A percentile compares a stretch with the other conserved stretches of the same genome.
phyloP scores from a whole-genome alignment of 2,113 vertebrate species.

The Grammomys dolichurus region DNA sequence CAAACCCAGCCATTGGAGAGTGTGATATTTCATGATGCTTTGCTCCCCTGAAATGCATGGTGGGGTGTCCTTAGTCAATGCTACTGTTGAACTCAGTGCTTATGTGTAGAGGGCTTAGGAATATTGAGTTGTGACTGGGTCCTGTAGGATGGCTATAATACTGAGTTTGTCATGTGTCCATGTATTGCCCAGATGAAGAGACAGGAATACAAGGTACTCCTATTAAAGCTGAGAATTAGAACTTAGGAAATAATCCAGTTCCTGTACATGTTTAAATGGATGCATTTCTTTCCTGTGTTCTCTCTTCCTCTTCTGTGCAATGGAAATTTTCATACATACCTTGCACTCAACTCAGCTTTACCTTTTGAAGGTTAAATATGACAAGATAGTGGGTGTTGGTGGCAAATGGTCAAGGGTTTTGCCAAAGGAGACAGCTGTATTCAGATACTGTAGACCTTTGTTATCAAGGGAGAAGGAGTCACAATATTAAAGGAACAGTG shows the following conservation, averaged over 20 bases:
- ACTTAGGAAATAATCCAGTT: not conserved
- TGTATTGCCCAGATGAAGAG: not conserved
- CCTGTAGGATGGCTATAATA: not conserved
- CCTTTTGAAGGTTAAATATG: not conserved
- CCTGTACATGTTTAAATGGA: not conserved
- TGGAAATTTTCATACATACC: not conserved
- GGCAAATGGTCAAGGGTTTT: not conserved
- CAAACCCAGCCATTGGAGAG: not conserved
- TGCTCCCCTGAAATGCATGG: not conserved
- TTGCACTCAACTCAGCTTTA: not conserved
- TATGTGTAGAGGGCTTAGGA: no score
- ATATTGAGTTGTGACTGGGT: accelerated
- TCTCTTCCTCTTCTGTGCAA: not conserved
- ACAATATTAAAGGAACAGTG: not conserved
- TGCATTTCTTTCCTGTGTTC: not conserved
- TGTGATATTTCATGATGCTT: not conserved
- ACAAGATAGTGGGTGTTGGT: no score
- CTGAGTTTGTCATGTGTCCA: accelerated
- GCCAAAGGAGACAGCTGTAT: not conserved
- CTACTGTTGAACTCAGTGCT: not conserved
- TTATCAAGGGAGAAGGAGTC: not conserved
- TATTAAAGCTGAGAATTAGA: not conserved
- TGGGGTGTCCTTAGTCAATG: not conserved
- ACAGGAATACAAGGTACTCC: not conserved
- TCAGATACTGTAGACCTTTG: not conserved